Evolutionary conservation across 1,140 invertebrate species (phyloP).

Genomic region (Nomia melanderi): DNA sequence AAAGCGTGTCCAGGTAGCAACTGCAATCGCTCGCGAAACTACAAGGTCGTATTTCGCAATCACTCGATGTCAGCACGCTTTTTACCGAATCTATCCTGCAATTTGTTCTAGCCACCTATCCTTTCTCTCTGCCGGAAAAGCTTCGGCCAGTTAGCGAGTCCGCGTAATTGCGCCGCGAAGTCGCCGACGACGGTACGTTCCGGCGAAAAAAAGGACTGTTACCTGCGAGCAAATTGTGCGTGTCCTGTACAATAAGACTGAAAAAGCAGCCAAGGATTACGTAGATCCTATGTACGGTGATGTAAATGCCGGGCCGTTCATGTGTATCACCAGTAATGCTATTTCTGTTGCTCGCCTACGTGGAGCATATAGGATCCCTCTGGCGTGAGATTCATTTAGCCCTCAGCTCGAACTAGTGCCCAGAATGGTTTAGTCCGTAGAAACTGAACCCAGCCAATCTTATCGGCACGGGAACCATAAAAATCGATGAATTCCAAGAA

Average conservation of each 20-base stretch:
- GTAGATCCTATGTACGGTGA: not conserved
- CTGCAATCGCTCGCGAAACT: slow-evolving; percentile 13
- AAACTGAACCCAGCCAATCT: too few species aligned
- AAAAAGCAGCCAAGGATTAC: not conserved
- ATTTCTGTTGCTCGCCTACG: too few species aligned
- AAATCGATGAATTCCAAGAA: not conserved
- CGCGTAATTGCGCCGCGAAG: not conserved
- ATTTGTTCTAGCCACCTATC: not conserved
- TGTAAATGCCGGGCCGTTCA: not conserved
- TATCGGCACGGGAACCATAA: too few species aligned
- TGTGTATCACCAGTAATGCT: too few species aligned
- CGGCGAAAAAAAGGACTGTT: not conserved
- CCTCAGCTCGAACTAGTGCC: too few species aligned
- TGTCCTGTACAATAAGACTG: not conserved
- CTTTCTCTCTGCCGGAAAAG: not conserved
- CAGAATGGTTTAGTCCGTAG: too few species aligned
- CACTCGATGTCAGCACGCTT: slow-evolving; percentile 35
- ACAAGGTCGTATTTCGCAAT: slow-evolving; percentile 35
- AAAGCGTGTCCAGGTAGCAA: slow-evolving; percentile 33
- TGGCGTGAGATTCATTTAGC: too few species aligned
- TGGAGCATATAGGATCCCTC: too few species aligned
- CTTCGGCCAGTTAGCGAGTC: too few species aligned
- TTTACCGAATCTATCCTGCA: slow-evolving; percentile 24
- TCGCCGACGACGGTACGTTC: not conserved
- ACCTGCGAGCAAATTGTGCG: not conserved